Evolutionary conservation across 2,113 vertebrate genomes (phyloP), one percentile per base, ranked within the genome.

Genomic region (Pseudopipra pipra): DNA sequence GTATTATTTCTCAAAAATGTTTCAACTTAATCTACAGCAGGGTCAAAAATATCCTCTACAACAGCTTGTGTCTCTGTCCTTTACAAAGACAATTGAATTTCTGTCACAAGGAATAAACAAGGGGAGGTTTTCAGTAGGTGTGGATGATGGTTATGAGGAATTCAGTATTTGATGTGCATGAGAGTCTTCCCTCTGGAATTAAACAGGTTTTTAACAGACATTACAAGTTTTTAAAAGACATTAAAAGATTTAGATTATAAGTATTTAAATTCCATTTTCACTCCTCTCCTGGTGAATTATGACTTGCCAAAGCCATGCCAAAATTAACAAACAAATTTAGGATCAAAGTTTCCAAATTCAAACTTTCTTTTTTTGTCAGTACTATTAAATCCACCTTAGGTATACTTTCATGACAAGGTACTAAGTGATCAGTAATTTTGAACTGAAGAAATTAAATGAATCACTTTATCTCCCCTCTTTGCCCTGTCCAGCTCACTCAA

Each of bases 31-130:
- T 82, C 35, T 74, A 72, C 35, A 68, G 5, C 25, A 72, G 14
- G 9, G 11, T 55, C 14, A 78, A 44, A 87, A 63, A 82, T 73
- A 30, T 44, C 4, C 19, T 28, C 14, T 78, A 19, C 33, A 72
- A 25, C 41, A 19, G 37, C 75, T 72, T 25, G 5, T 51, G 35
- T 43, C 33, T 73, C 59, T 78, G 61, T 81, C n/a, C 66, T 82
- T 89, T 39, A 31, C 58, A 89, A 85, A 43, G 62, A 43, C 58
- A 68, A 41, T 58, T 89, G 76, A 49, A 92, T 92, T 92, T 87
- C 76, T 81, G 70, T 54, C 66, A 92, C 37, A 54, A 89, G 37
- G 65, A 85, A 94, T 73, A 89, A 92, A 66, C 37, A 74, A 70
- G 41, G 14, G 21, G 70, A 82, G 13, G 44, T 44, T 87, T 76